Base-by-base conservation (phyloP, 92 coral and sea anemone genomes). In the Desmophyllum pertusum region DNA sequence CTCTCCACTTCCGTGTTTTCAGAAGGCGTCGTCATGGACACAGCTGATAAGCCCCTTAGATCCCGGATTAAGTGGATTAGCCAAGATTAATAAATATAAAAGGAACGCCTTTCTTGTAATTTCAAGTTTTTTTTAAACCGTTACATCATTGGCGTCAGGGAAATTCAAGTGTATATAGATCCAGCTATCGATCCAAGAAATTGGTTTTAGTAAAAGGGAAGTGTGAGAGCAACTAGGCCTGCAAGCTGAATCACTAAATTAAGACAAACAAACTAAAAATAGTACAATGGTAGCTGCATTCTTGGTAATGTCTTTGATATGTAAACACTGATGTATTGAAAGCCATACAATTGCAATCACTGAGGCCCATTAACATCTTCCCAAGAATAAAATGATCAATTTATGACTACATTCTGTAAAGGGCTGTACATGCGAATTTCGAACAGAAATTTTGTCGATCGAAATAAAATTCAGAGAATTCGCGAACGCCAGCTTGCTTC, bases 21-120 rank as follows among this genome's bases (percentile, higher is more conserved):
- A 63, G 46, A 27, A 39, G 48, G 17, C 18, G 75, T 70, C 10
- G 48, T 27, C 75, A 38, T 33, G 30, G 17, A 8, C 64, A 8
- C 33, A 59, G 35, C 35, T 6, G 19, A 40, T 23, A 7, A 23
- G 75, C 50, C 13, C 39, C 48, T 70, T 70, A n/a, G n/a, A 70
- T 39, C 51, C 50, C 46, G 75, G 75, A 70, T 70, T 40, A 70
- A 35, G 17, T 27, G 75, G 46, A 70, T 65, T 65, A 31, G 71
- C 45, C 14, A 38, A 13, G 75, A 23, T 70, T 59, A 25, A 10
- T 25, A 29, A 57, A 13, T 14, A 48, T 57, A 6, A 25, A 59
- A 59, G 33, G 17, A 59, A 59, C 15, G 65, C 15, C 33, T 59
- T 10, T 25, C 3, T 57, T 1, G 63, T 7, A 19, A 23, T 57